These are phyloP conservation scores for Ciconia nigra DNA, from an alignment of 2,797 vertebrate genomes.

Conservation along the genomic window DNA sequence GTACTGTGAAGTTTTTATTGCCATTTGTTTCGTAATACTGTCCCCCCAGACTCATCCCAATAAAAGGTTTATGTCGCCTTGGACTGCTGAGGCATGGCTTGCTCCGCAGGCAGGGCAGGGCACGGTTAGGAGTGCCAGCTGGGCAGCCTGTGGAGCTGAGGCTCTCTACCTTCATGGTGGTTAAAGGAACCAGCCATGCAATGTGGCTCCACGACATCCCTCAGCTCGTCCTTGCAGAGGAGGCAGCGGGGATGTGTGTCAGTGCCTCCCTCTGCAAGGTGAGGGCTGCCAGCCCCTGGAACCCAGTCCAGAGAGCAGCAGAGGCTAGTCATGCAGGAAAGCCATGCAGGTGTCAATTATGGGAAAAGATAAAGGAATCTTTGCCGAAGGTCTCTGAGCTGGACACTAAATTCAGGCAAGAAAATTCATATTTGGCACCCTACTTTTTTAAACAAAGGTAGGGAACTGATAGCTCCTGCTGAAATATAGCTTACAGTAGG, in stretches of 20 bases:
- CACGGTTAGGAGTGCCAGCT: not conserved
- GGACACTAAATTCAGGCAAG: not conserved
- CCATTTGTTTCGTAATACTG: not conserved
- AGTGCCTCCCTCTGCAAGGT: not conserved
- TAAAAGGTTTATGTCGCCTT: not conserved
- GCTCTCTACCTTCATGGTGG: not conserved
- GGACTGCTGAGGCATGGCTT: fast-evolving
- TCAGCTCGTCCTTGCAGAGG: not conserved
- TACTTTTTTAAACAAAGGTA: not conserved
- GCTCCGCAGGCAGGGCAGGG: not conserved
- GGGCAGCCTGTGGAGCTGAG: not conserved
- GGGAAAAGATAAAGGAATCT: not conserved
- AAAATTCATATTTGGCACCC: not conserved
- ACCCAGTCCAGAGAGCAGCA: not conserved
- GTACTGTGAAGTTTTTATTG: not conserved
- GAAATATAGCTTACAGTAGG: not conserved
- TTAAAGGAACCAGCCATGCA: not conserved
- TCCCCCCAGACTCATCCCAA: not conserved
- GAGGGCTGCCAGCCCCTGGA: not conserved
- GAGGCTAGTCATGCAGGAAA: not conserved
- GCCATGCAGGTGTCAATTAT: not conserved
- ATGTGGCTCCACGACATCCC: not conserved
- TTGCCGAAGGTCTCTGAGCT: not conserved
- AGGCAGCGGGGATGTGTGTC: not conserved
- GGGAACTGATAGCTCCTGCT: not conserved